phyloP scores from a whole-genome alignment of 2,113 vertebrate genomes.

The Sus scrofa region DNA sequence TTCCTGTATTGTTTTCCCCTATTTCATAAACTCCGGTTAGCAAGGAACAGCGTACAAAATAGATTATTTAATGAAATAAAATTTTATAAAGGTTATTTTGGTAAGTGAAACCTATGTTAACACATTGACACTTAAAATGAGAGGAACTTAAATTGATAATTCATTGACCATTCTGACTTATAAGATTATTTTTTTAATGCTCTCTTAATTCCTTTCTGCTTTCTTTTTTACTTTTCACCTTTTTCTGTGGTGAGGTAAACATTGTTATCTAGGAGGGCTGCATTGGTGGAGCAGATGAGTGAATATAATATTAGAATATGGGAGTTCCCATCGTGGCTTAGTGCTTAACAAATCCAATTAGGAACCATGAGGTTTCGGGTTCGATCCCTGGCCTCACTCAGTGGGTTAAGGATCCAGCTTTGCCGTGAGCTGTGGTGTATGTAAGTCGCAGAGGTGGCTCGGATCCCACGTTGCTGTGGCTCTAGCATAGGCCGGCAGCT shows the following conservation, averaged over 20 bases:
- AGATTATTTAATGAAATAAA: constrained; percentile 7
- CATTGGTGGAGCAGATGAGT: neutral
- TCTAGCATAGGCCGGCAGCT: too few relatives aligned
- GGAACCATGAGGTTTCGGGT: too few relatives aligned
- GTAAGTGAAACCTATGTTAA: neutral
- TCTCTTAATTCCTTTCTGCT: neutral
- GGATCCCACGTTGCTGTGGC: too few relatives aligned
- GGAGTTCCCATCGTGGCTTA: too few relatives aligned
- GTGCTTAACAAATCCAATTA: too few relatives aligned
- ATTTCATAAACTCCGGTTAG: neutral
- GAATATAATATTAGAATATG: neutral
- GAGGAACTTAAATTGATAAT: constrained; percentile 10
- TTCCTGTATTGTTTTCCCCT: neutral
- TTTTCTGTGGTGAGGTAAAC: constrained; percentile 2
- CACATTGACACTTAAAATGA: neutral
- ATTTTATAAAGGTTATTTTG: neutral
- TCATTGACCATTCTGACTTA: neutral
- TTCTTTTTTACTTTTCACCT: neutral
- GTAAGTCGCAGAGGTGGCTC: too few relatives aligned
- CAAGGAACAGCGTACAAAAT: neutral
- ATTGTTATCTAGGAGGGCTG: constrained; percentile 9
- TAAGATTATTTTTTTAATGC: constrained; percentile 30
- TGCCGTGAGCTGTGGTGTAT: too few relatives aligned
- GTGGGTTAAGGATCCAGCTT: too few relatives aligned
- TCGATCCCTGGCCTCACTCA: too few relatives aligned